Evolutionary conservation across 2,888 invertebrate species (phyloP).

Genomic region (Agrotis puta): DNA sequence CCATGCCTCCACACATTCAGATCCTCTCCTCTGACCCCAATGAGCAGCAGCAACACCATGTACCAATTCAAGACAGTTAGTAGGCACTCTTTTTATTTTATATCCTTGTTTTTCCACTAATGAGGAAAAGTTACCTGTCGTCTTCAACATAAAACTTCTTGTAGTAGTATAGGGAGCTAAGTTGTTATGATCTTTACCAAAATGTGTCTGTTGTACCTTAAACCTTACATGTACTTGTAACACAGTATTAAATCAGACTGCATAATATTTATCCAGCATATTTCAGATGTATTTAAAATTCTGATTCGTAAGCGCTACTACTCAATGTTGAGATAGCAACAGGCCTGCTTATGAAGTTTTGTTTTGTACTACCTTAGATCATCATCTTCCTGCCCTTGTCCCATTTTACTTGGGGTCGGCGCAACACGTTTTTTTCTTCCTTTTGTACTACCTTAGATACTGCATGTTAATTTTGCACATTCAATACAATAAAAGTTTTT

Average conservation of each 20-base stretch:
- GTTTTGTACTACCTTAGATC: no score
- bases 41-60: conserved; percentile 86
- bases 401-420: no score
- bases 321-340: not conserved
- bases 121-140: not conserved
- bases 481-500: not conserved
- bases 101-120: not conserved
- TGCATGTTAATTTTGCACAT: conserved; percentile 30
- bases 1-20: conserved; percentile 88
- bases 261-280: not conserved
- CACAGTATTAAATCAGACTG: not conserved
- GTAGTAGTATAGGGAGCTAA: not conserved
- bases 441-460: conserved; percentile 4
- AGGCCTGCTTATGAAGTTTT: not conserved
- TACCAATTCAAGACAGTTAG: conserved; percentile 87
- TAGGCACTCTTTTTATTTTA: conserved; percentile 41
- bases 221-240: not conserved
- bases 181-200: not conserved
- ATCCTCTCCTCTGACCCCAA: conserved; percentile 84
- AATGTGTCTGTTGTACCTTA: not conserved
- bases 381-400: no score
- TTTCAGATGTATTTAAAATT: not conserved
- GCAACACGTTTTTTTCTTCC: no score
- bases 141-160: not conserved
- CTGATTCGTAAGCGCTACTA: not conserved